Percentiles rank a stretch among this genome's conserved stretches.
Conservation (phyloP, 1,140 invertebrate genomes). For the Bombus pyrosoma region DNA sequence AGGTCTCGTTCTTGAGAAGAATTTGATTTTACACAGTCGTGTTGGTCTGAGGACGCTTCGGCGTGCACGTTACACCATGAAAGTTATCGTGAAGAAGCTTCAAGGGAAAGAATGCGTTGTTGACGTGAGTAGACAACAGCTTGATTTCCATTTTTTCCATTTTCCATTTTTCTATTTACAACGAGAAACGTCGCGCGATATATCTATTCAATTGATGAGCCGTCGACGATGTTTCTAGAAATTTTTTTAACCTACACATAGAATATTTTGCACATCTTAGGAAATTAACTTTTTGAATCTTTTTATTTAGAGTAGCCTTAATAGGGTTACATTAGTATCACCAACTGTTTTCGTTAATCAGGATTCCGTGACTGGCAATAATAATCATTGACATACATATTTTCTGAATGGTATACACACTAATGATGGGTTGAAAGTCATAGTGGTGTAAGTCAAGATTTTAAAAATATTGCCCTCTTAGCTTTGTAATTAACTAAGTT, state of each 20-base stretch:
- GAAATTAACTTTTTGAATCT: background rate
- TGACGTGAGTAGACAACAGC: conserved; percentile 69
- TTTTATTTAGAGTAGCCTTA: background rate
- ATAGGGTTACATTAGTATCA: too few species aligned
- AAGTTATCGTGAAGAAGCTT: conserved; percentile 75
- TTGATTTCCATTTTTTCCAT: background rate
- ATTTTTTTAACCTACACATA: background rate
- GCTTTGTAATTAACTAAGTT: too few species aligned
- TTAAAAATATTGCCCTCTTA: too few species aligned
- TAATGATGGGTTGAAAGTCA: too few species aligned
- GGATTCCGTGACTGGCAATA: too few species aligned
- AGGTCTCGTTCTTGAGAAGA: conserved; percentile 24
- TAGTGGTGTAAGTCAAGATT: too few species aligned
- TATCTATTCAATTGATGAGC: background rate
- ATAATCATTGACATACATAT: too few species aligned
- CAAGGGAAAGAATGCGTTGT: conserved; percentile 75
- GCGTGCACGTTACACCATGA: conserved; percentile 66
- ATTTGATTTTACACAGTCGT: conserved; percentile 51
- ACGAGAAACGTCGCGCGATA: background rate
- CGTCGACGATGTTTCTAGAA: background rate
- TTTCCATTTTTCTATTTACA: background rate
- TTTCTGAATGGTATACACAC: too few species aligned
- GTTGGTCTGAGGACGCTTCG: background rate
- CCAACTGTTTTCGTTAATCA: too few species aligned
- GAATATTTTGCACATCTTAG: background rate